Evolutionary conservation across 2,888 invertebrate genomes (phyloP), one percentile per base, ranked within the genome.

Genomic region (Listrodromus nycthemerus): DNA sequence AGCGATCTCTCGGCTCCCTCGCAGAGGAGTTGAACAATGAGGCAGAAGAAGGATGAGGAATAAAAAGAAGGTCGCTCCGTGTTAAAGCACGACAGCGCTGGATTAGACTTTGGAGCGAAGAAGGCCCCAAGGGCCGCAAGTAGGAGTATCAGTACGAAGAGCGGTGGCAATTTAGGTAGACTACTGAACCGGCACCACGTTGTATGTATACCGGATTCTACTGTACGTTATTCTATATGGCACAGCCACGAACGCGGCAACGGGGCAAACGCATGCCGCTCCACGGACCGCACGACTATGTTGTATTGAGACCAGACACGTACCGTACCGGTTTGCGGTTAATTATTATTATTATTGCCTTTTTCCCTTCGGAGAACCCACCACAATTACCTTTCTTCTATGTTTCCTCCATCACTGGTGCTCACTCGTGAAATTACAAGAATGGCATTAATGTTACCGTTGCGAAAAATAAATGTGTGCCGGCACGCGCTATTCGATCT

Each of bases 331-430:
- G 81, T 86, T 70, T 80, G 85, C 48, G 87, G 86, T 84, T 87
- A 87, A 88, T 89, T 90, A 88, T 88, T 89, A 88, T 89, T 90
- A 89, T 89, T 89, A 90, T 89, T 89, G 63, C 80, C 41, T 52
- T 33, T 21, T 27, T 19, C 24, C 10, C 27, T 27, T 27, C 19
- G 71, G 70, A 58, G 66, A 30, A 37, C 24, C 66, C 33, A 45
- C 48, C 33, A 48, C 48, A 33, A 66, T 66, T 80, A 58, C 33
- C 58, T 67, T 65, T 80, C 27, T 66, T 61, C 33, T 37, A 58
- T 67, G 67, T 79, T 71, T n/a, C 30, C 21, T 45, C 37, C 45
- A n/a, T 69, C 61, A 61, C 50, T 21, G 13, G 24, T n/a, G 8
- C 16, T 71, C 55, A 13, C 27, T 65, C 10, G 19, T 2, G 19